Percentiles rank a stretch among this genome's conserved stretches.
Conservation (phyloP, 2,888 invertebrate species). For the Drosophila limbata region DNA sequence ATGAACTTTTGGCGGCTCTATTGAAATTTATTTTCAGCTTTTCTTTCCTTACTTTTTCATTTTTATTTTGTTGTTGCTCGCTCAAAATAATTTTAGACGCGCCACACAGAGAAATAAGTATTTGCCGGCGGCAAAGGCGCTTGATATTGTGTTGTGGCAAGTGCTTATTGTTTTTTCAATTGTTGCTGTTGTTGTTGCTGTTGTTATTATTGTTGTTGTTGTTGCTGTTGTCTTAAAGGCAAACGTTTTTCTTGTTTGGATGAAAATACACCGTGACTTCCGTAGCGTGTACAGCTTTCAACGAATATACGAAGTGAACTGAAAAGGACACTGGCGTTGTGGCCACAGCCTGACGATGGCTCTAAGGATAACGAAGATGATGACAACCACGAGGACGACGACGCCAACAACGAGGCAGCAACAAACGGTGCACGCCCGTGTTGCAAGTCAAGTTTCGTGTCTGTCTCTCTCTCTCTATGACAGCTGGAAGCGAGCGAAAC, state of each 20-base stretch:
- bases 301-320: slow-evolving; percentile 82
- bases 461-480: slow-evolving; percentile 28
- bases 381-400: slow-evolving; percentile 25
- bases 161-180: slow-evolving; percentile 36
- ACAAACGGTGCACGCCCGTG: slow-evolving; percentile 38
- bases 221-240: slow-evolving; percentile 14
- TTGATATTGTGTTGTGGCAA: slow-evolving; percentile 42
- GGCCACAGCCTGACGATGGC: slow-evolving; percentile 30
- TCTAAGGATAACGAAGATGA: slow-evolving; percentile 18
- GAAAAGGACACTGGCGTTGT: slow-evolving; percentile 61
- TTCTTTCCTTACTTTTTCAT: background rate
- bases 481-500: slow-evolving; percentile 61
- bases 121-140: slow-evolving; percentile 48
- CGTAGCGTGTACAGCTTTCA: slow-evolving; percentile 78
- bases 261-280: slow-evolving; percentile 44
- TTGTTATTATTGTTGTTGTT: slow-evolving; percentile 18
- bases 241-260: slow-evolving; percentile 5
- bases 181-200: slow-evolving; percentile 25
- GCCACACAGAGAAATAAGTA: slow-evolving; percentile 3
- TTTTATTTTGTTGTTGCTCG: background rate
- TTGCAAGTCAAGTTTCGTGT: slow-evolving; percentile 39
- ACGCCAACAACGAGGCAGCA: slow-evolving; percentile 3
- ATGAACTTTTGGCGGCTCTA: slow-evolving; percentile 53
- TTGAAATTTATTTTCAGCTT: slow-evolving; percentile 24
- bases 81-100: slow-evolving; percentile 35